Percentiles rank a stretch among this genome's conserved stretches.
Evolutionary conservation across 2,113 vertebrate genomes (phyloP).

Genomic region (Microcebus griseorufus): DNA sequence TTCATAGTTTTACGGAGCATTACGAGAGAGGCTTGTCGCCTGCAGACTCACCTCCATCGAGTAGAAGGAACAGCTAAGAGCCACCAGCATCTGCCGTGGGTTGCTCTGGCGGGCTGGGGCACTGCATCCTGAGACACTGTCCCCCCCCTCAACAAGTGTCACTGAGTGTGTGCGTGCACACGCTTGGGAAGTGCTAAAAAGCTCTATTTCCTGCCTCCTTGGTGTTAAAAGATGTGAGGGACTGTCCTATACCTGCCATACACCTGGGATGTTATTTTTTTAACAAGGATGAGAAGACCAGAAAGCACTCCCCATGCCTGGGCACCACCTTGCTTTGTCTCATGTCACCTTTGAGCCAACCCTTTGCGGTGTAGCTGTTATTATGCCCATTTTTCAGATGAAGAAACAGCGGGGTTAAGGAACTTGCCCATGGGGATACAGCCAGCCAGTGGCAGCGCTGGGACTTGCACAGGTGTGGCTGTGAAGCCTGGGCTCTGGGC

Average conservation of each 20-base stretch:
- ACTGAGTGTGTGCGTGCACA: accelerated
- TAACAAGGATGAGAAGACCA: not conserved
- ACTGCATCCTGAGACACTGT: not conserved
- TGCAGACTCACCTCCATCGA: not conserved
- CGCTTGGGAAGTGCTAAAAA: not conserved
- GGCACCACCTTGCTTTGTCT: not conserved
- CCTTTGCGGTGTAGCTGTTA: accelerated
- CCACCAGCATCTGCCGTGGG: not conserved
- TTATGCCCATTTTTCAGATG: not conserved
- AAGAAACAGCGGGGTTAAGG: not conserved
- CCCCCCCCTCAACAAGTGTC: not conserved
- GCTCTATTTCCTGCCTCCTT: not conserved
- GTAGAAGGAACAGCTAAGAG: not conserved
- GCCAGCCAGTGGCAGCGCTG: not conserved
- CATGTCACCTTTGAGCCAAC: not conserved
- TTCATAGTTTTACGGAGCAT: slow-evolving; percentile 41
- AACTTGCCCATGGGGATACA: not conserved
- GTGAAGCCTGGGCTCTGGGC: not conserved
- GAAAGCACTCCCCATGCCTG: not conserved
- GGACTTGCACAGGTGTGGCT: not conserved
- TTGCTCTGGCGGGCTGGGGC: not conserved
- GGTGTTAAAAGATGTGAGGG: not conserved
- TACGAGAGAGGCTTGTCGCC: slow-evolving; percentile 22
- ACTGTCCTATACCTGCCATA: not conserved
- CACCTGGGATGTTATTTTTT: not conserved